Evolutionary conservation across 2,888 invertebrate species (phyloP).

Genomic region (Cheilosia grossa): DNA sequence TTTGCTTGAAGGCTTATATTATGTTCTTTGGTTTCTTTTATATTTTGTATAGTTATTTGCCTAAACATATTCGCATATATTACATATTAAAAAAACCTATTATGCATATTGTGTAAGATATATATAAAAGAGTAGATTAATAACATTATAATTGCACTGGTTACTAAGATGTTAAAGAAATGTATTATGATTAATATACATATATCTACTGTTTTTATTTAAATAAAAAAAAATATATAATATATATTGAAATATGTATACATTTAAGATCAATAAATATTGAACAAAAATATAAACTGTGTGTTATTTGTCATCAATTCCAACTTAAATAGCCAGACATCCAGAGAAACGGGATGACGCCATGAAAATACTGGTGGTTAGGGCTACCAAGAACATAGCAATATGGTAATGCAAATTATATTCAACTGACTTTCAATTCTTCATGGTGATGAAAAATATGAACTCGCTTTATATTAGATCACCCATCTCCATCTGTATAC

Average conservation of each 20-base stretch:
- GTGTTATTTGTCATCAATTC: not conserved
- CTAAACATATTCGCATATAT: slow-evolving; percentile 20
- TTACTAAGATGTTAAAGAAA: slow-evolving; percentile 63
- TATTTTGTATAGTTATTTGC: slow-evolving; percentile 30
- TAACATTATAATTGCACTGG: slow-evolving; percentile 61
- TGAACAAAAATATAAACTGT: slow-evolving; percentile 1
- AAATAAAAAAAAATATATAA: slow-evolving; percentile 45
- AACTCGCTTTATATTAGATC: too few species aligned
- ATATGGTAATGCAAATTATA: too few species aligned
- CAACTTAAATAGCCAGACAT: too few species aligned
- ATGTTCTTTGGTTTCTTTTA: slow-evolving; percentile 10
- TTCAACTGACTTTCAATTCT: too few species aligned
- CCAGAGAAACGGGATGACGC: too few species aligned
- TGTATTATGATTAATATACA: slow-evolving; percentile 61
- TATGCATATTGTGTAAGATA: slow-evolving; percentile 46
- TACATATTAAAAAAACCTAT: not conserved
- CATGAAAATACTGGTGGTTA: too few species aligned
- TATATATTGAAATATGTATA: slow-evolving; percentile 58
- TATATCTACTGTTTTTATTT: slow-evolving; percentile 64
- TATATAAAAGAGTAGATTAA: slow-evolving; percentile 54
- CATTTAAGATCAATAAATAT: slow-evolving; percentile 66
- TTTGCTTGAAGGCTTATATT: slow-evolving; percentile 50
- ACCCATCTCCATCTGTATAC: too few species aligned
- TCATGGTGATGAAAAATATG: too few species aligned
- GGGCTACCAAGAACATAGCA: too few species aligned